phyloP scores from a whole-genome alignment of 2,113 vertebrate species.

The Callipepla squamata region DNA sequence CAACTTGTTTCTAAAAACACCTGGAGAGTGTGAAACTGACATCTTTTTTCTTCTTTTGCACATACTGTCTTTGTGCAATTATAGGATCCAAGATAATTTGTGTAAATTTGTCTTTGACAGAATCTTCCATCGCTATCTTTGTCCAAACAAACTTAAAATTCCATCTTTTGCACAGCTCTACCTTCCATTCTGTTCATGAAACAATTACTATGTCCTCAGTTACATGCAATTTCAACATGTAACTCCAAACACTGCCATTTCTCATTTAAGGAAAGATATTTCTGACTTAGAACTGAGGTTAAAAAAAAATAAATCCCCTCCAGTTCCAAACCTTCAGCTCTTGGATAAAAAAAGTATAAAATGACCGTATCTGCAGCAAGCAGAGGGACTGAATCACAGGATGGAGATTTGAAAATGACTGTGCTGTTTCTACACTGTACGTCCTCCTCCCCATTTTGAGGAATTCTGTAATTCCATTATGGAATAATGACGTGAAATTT shows the following conservation, averaged over 20 bases:
- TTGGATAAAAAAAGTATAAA: not conserved
- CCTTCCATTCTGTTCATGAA: not conserved
- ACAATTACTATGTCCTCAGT: not conserved
- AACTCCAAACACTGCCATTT: not conserved
- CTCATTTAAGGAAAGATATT: not conserved
- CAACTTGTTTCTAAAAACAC: not conserved
- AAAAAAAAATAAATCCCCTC: not conserved
- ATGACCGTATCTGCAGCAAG: not conserved
- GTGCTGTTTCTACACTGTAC: not conserved
- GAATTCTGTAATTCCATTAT: not conserved
- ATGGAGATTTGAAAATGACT: not conserved
- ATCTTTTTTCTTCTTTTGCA: not conserved
- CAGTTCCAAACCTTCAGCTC: not conserved
- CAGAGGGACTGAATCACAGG: not conserved
- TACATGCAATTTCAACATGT: not conserved
- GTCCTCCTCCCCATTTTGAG: not conserved
- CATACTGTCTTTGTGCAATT: not conserved
- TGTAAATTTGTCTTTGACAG: not conserved
- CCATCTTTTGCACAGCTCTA: not conserved
- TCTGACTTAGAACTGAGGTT: not conserved
- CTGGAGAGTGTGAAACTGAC: not conserved
- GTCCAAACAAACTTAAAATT: not conserved
- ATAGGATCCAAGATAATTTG: not conserved
- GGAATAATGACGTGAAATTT: not conserved
- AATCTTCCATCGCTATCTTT: not conserved